Evolutionary conservation across 2,888 invertebrate species (phyloP), one percentile per base, ranked within the genome.

Genomic region (Drosophila tripunctata): DNA sequence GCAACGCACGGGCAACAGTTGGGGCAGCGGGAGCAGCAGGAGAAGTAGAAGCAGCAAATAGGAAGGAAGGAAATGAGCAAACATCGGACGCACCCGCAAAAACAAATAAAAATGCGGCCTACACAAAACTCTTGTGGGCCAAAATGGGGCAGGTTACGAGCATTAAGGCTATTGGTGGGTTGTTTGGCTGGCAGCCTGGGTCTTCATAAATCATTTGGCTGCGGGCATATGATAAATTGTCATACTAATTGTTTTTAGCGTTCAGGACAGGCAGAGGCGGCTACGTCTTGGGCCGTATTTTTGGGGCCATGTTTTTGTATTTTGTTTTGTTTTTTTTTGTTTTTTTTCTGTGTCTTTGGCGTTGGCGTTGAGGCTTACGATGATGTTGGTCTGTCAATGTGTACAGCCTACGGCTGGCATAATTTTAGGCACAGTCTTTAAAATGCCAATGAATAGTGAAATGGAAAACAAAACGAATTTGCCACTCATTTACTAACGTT

Each of bases 181-280:
- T 12, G 50, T 48, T 52, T 24, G 45, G 45, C 50, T 54, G 67
- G 56, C 56, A 56, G 71, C 10, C 50, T 50, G 69, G 21, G 70
- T 67, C 67, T 82, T 76, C 87, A 85, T 85, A 85, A 85, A 85
- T 85, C 87, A 85, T 87, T 70, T 51, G 69, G 69, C 69, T 79
- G 70, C 63, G 79, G 78, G 82, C 75, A 65, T 76, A 89, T 89
- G 89, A 89, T 89, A 89, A 88, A 89, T 89, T 87, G 87, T 79
- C 82, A 78, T 80, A 79, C 87, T 89, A 89, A 89, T 89, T 89
- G 89, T 88, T 89, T 84, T 88, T 72, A 75, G 74, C 86, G 73
- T 67, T 69, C 74, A 69, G 65, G 78, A 74, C 77, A 67, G 65
- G 56, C 69, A 64, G 44, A 55, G 54, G 22, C 31, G 45, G 50